Conservation (phyloP, 2,113 vertebrate genomes). For the Sisor rabdophorus region DNA sequence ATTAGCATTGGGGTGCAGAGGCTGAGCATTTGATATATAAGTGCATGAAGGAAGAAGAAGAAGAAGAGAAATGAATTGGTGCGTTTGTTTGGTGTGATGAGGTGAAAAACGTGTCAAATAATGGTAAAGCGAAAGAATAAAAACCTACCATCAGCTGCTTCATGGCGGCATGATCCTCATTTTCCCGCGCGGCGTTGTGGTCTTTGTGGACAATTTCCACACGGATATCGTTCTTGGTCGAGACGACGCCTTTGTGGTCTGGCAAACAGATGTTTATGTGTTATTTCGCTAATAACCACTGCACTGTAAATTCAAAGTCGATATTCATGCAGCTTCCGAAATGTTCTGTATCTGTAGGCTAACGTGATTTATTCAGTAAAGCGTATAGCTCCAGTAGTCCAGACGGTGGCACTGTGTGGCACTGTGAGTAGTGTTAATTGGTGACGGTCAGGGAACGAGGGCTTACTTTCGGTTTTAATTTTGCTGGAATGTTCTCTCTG, state of each 20-base stretch:
- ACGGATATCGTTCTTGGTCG: constrained; percentile 96
- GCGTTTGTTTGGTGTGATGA: constrained; percentile 20
- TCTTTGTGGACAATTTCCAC: constrained; percentile 98
- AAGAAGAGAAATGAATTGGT: constrained; percentile 33
- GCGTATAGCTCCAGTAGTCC: constrained; percentile 47
- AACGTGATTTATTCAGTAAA: constrained; percentile 3
- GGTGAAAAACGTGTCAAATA: constrained; percentile 15
- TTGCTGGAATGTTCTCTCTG: constrained; percentile 81
- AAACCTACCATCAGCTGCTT: constrained; percentile 96
- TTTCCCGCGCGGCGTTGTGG: constrained; percentile 81
- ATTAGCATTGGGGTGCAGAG: constrained; percentile 40
- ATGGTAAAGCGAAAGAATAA: neutral
- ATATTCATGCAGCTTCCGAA: constrained; percentile 31
- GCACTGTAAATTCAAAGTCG: neutral
- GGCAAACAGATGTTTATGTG: constrained; percentile 13
- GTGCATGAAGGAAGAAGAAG: constrained; percentile 35
- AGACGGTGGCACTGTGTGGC: constrained; percentile 52
- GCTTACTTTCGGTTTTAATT: constrained; percentile 83
- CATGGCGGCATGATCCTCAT: constrained; percentile 88
- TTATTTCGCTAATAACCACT: neutral
- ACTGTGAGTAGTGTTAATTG: constrained; percentile 57
- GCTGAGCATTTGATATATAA: constrained; percentile 54
- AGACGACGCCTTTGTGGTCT: constrained; percentile 97
- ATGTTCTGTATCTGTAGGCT: neutral
- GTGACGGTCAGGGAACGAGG: constrained; percentile 67